Percentiles rank a stretch among this genome's conserved stretches.
Conservation (phyloP, 2,113 vertebrate genomes). For the Pituophis catenifer region DNA sequence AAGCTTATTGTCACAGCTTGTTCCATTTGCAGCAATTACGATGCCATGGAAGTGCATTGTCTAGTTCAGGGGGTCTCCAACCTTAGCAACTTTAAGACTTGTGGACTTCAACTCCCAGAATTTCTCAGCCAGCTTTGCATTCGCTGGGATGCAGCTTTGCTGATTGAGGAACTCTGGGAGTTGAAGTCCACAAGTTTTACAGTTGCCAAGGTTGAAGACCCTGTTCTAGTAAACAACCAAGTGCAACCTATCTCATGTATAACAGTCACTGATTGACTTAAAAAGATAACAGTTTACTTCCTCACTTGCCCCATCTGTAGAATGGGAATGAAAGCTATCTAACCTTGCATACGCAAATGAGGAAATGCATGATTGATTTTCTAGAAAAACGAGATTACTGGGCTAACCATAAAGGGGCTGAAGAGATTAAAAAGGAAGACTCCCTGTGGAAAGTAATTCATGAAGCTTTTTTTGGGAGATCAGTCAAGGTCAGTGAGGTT, state of each 20-base stretch:
- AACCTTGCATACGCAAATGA: too few relatives aligned
- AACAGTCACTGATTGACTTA: neutral
- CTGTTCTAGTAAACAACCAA: neutral
- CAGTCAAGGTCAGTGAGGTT: neutral
- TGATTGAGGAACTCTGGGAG: too few relatives aligned
- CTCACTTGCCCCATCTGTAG: neutral
- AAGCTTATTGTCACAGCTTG: neutral
- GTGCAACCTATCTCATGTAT: neutral
- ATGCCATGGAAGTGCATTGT: neutral
- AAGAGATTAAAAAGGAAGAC: neutral
- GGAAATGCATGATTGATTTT: neutral
- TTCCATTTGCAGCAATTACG: too few relatives aligned
- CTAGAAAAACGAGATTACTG: neutral
- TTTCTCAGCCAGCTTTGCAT: too few relatives aligned
- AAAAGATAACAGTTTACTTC: neutral
- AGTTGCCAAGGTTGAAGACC: too few relatives aligned
- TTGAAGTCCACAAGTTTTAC: too few relatives aligned
- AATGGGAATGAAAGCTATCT: neutral
- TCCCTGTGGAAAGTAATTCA: neutral
- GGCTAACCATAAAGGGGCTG: neutral
- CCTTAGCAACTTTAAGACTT: too few relatives aligned
- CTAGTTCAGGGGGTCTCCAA: too few relatives aligned
- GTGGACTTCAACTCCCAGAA: too few relatives aligned
- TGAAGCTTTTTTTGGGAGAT: neutral
- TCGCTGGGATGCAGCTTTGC: too few relatives aligned